Evolutionary conservation across 2,113 vertebrate species (phyloP), one percentile per base, ranked within the genome.

Genomic region (Ranitomeya variabilis): DNA sequence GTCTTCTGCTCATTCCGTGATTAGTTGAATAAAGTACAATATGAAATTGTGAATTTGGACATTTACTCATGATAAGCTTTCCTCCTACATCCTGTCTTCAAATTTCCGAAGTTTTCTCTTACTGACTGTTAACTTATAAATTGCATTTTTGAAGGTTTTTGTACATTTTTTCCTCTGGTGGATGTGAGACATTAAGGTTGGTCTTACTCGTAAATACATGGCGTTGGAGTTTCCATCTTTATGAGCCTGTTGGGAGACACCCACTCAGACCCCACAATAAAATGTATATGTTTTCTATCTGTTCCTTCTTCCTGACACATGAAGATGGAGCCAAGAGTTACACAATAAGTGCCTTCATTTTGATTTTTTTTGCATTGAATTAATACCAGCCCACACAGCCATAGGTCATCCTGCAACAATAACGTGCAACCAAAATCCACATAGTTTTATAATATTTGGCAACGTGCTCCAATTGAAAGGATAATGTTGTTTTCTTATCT

Each of bases 351-450:
- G 21, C 52, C 54, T 85, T 85, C 51, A 59, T 85, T 74, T 71
- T 84, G 54, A 84, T 84, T 21, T 66, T 69, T 73, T 59, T 23
- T 21, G 31, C 51, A 59, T 45, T 45, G 31, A 59, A 80, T 80
- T 87, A 80, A 80, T 26, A 79, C n/a, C 74, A 67, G 77, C 86
- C 78, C 77, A 71, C 77, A 69, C 54, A 71, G n/a, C 80, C 62
- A n/a, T 54, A 87, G 76, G 11, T 79, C 77, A 55, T 64, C 76
- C 23, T 80, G n/a, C 86, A 80, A 66, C 19, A 87, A 26, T 52
- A 66, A 66, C 71, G 86, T 71, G 78, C 45, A 71, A 57, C 69
- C 23, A 55, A 55, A 80, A 69, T 55, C 62, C 62, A 80, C 37
- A 64, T 64, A 52, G 16, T 67, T 62, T 80, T 87, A 54, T 80